Conservation (phyloP, 2,888 invertebrate genomes). For the Synergus umbraculus region DNA sequence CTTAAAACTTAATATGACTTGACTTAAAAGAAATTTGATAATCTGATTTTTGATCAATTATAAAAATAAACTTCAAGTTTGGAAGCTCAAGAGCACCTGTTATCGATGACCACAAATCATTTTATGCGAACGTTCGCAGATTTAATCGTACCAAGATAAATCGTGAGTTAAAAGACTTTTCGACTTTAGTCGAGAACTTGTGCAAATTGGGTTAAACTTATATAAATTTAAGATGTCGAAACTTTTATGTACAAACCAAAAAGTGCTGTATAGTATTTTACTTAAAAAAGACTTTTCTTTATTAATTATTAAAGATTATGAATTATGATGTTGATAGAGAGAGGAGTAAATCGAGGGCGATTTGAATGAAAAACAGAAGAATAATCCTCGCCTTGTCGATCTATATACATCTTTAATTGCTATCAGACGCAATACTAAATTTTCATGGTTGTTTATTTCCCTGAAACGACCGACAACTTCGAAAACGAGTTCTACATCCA, state of each 20-base stretch:
- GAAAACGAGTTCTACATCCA: neutral
- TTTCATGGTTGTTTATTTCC: conserved; percentile 3
- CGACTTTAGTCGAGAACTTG: too few species aligned
- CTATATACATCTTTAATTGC: neutral
- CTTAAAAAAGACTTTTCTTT: too few species aligned
- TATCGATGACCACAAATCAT: neutral
- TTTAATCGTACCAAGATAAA: neutral
- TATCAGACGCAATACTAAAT: neutral
- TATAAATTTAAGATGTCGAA: too few species aligned
- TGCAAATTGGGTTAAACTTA: too few species aligned
- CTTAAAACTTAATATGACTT: too few species aligned
- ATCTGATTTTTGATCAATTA: neutral
- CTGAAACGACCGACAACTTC: neutral
- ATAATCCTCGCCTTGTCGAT: neutral
- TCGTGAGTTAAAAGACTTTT: neutral
- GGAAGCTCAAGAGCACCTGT: neutral
- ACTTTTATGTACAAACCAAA: too few species aligned
- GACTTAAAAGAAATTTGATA: neutral
- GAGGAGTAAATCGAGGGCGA: neutral
- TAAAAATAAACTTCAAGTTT: neutral
- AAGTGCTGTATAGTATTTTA: too few species aligned
- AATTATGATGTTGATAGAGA: neutral
- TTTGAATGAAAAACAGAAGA: neutral
- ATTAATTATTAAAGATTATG: too few species aligned
- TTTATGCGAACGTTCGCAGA: neutral